Evolutionary conservation across 2,797 vertebrate species (phyloP), one percentile per base, ranked within the genome.

Genomic region (Apogon talboti): DNA sequence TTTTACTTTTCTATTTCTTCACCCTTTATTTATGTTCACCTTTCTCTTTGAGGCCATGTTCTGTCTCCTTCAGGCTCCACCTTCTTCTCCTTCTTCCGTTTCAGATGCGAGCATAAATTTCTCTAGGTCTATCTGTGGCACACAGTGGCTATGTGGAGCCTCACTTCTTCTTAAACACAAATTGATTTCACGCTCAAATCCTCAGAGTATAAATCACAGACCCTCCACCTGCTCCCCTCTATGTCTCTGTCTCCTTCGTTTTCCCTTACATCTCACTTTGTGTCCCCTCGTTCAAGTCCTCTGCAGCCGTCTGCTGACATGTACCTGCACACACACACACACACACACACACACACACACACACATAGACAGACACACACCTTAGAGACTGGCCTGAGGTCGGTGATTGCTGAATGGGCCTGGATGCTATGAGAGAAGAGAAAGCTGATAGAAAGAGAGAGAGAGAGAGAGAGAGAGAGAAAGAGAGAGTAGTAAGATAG

Each of bases 161-260:
- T 72, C 66, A 65, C 81, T 69, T 85, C 54, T 74, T 57, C 69
- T 85, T 76, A 78, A 82, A 84, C 74, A 77, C 69, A 82, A 82
- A 90, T 79, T 82, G 81, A 88, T 89, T 89, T 89, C 79, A 83
- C 14, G 58, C 77, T 79, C 70, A 83, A 70, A 72, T 78, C 78
- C 74, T 71, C 66, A 15, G 51, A 70, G 69, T 58, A 75, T 88
- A 78, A 81, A 87, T 78, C 67, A 54, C 64, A 75, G 63, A 63
- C 57, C 54, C 59, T 76, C 62, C 87, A 86, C 76, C 81, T 85
- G 79, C 55, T 81, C 46, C 41, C 60, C 51, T 28, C 68, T 46
- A 44, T 2, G 6, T 40, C 38, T 72, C 57, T 19, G 51, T 68
- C 59, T 71, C 62, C 60, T 61, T 30, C 57, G 42, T 55, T 51